A percentile compares a stretch with the other conserved stretches of the same genome.
Evolutionary conservation across 2,113 vertebrate species (phyloP).

Genomic region (Bubalus kerabau): DNA sequence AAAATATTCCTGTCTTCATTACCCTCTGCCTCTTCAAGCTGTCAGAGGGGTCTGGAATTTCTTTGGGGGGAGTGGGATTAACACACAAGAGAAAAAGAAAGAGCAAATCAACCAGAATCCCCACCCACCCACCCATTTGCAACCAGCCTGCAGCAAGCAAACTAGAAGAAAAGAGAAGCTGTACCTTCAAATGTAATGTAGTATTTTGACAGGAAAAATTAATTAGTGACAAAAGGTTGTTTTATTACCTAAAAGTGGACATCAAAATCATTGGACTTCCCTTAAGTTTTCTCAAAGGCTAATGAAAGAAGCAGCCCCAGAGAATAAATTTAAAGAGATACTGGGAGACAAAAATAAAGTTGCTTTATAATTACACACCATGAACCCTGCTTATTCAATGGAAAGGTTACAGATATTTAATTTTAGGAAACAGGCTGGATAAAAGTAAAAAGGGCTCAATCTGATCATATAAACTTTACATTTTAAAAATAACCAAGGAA

Average conservation of each 20-base stretch:
- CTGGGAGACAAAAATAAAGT: constrained; percentile 50
- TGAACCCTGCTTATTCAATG: constrained; percentile 29
- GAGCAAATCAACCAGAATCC: neutral
- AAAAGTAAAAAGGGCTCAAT: neutral
- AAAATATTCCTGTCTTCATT: neutral
- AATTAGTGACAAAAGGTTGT: neutral
- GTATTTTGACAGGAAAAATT: constrained; percentile 16
- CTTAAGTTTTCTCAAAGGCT: neutral
- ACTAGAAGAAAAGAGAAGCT: neutral
- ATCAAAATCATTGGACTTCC: neutral
- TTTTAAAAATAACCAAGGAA: constrained; percentile 57
- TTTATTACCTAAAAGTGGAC: neutral
- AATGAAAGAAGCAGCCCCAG: neutral
- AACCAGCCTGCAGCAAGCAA: neutral
- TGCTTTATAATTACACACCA: constrained; percentile 44
- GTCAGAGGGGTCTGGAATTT: neutral
- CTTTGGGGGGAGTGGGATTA: neutral
- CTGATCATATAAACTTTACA: neutral
- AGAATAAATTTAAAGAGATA: constrained; percentile 7
- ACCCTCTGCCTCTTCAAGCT: neutral
- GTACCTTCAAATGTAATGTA: neutral
- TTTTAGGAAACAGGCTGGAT: constrained; percentile 49
- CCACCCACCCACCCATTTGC: neutral
- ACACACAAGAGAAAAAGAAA: neutral
- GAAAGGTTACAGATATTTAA: constrained; percentile 49